Evolutionary conservation across 2,113 vertebrate species (phyloP), one percentile per base, ranked within the genome.

Genomic region (Thunnus maccoyii): DNA sequence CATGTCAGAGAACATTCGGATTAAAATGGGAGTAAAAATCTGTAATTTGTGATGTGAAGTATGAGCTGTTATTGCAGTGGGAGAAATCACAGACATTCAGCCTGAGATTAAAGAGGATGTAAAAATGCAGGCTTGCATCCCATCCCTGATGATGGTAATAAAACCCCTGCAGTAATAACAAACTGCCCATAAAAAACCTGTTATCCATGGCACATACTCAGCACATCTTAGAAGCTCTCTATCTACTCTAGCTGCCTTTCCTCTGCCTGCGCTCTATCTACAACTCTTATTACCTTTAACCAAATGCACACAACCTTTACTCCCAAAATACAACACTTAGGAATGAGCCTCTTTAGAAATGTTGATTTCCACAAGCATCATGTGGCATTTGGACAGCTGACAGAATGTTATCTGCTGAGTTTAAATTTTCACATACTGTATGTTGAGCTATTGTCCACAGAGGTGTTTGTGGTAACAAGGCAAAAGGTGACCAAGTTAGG

Each of bases 131-230:
- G 74, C 88, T 91, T 90, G 92, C 90, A 84, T 83, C 80, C 68
- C 79, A 14, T 70, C 73, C 69, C 64, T 88, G 92, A 92, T 94
- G 89, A 89, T 18, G 72, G 86, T 83, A 89, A 88, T 94, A 94
- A 93, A 94, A 85, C 52, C 70, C 74, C 54, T 51, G 78, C 74
- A 8, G 88, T 78, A 82, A 92, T 86, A 92, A 92, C 87, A 86
- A 86, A 88, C 86, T 46, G 80, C 82, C 82, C 81, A 79, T 86
- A 93, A 90, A 93, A 94, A 94, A 89, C 22, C 84, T 89, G 83
- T 80, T 82, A 85, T 72, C 83, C 75, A 76, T 25, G 74, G 82
- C 56, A 82, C 90, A 78, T 46, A 86, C 63, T 94, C 92, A 94
- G 90, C 92, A 92, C 79, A 89, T 92, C 88, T 85, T 6, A 60